Conservation (phyloP, 2,888 invertebrate species). For the Mimas tiliae region DNA sequence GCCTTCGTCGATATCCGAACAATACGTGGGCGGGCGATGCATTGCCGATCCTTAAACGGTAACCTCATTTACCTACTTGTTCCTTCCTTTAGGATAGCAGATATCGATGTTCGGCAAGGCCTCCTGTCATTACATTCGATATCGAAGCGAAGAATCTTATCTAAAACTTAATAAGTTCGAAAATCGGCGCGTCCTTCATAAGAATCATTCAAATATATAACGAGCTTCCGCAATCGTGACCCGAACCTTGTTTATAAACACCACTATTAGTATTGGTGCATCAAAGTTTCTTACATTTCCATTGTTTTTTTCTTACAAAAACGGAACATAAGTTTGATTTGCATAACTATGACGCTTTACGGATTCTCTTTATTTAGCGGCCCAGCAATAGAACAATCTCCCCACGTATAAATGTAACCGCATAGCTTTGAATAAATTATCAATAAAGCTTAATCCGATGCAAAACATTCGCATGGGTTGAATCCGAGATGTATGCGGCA, state of each 20-base stretch:
- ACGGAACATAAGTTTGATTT: slow-evolving; percentile 71
- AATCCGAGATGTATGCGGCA: slow-evolving; percentile 40
- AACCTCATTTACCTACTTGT: slow-evolving; percentile 77
- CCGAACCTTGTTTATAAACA: slow-evolving; percentile 52
- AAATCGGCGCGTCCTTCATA: slow-evolving; percentile 55
- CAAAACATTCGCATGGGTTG: slow-evolving; percentile 40
- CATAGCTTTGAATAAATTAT: slow-evolving; percentile 62
- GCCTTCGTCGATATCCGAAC: slow-evolving; percentile 69
- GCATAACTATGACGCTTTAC: slow-evolving; percentile 66
- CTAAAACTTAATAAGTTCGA: slow-evolving; percentile 55
- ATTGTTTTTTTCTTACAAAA: slow-evolving; percentile 57
- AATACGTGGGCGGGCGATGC: slow-evolving; percentile 79
- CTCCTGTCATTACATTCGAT: slow-evolving; percentile 61
- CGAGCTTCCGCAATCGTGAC: slow-evolving; percentile 72
- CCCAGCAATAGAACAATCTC: slow-evolving; percentile 51
- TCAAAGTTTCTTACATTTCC: slow-evolving; percentile 36
- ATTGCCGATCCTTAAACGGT: slow-evolving; percentile 75
- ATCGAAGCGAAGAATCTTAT: slow-evolving; percentile 59
- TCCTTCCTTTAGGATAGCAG: slow-evolving; percentile 71
- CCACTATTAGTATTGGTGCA: slow-evolving; percentile 55
- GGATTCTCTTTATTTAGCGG: slow-evolving; percentile 62
- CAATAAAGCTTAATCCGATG: slow-evolving; percentile 62
- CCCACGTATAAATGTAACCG: slow-evolving; percentile 47
- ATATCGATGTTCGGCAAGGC: slow-evolving; percentile 68
- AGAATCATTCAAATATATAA: slow-evolving; percentile 62